Conservation (phyloP, 1,140 invertebrate genomes). For the Bombus impatiens region DNA sequence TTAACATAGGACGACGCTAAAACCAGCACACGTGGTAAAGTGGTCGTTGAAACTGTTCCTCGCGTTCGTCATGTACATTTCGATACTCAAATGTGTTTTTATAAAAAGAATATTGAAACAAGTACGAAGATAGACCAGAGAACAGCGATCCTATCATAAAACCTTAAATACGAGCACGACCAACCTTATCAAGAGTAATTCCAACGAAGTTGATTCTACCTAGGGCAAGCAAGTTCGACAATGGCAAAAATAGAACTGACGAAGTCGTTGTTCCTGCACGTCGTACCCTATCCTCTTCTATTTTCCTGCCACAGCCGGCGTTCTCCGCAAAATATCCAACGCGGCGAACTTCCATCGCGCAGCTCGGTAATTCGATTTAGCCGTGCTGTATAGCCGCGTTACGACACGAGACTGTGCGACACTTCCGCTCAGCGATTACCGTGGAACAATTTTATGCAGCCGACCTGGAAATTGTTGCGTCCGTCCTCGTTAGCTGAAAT, state of each 20-base stretch:
- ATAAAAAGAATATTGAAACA: not conserved
- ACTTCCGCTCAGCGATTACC: conserved; percentile 38
- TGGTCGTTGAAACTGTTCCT: not conserved
- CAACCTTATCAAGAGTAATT: not conserved
- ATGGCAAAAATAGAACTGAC: not conserved
- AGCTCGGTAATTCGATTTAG: conserved; percentile 36
- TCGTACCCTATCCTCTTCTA: not conserved
- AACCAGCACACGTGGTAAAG: not conserved
- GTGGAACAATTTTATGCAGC: conserved; percentile 45
- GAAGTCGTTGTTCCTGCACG: not conserved
- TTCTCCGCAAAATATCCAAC: conserved; percentile 22
- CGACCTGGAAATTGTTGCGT: conserved; percentile 42
- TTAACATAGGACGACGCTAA: too few species aligned
- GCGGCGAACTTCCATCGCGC: conserved; percentile 3
- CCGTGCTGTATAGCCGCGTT: conserved; percentile 12
- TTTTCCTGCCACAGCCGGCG: not conserved
- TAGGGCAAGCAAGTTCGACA: not conserved
- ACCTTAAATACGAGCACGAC: not conserved
- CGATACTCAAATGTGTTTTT: not conserved
- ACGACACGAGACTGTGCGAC: conserved; percentile 31
- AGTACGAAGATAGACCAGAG: too few species aligned
- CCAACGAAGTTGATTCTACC: not conserved
- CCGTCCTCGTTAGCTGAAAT: conserved; percentile 55
- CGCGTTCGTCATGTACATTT: not conserved
- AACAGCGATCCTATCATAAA: too few species aligned